Evolutionary conservation across 1,140 invertebrate species (phyloP), one percentile per base, ranked within the genome.

Genomic region (Aricia agestis): DNA sequence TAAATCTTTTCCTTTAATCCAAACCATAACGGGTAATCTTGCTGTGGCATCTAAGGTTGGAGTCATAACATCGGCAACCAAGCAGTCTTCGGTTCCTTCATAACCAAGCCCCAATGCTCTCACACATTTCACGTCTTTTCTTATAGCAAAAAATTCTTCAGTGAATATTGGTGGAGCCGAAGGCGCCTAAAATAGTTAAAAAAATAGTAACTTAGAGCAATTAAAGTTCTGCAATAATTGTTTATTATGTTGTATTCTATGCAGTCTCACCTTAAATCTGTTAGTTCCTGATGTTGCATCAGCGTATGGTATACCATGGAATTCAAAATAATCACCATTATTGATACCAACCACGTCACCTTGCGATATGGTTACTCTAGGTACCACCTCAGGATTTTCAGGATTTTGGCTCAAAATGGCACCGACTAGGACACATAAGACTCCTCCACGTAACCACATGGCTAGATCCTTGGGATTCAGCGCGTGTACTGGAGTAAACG

Each of bases 41-140:
- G 41, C 61, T 0, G 74, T 76, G 7, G 13, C 74, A 31, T 78
- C 69, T 11, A 85, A n/a, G 10, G 72, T 77, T 57, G 86, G 82
- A 19, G 87, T 89, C 31, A 77, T 78, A 11, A 91, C 45, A 68
- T 89, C 75, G 2, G 75, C 77, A 6, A 84, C 78, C 17, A 91
- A 74, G 68, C 89, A 91, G 74, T 91, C 89, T 80, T 91, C 89
- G 10, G 83, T 87, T 42, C 89, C 89, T 78, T 88, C 88, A 61
- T 81, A 88, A 9, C 86, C 86, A 41, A 74, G 67, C 15, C 80
- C 83, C 63, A 83, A 68, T 36, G 87, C 68, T 78, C 80, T 72
- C 6, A 88, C 77, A 72, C 88, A 91, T 84, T 82, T 88, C 2
- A 88, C 74, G 57, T 82, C 74, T 72, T 69, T 82, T 65, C 83